Base-by-base conservation (phyloP, 2,113 vertebrate species). In the Tympanuchus pallidicinctus region DNA sequence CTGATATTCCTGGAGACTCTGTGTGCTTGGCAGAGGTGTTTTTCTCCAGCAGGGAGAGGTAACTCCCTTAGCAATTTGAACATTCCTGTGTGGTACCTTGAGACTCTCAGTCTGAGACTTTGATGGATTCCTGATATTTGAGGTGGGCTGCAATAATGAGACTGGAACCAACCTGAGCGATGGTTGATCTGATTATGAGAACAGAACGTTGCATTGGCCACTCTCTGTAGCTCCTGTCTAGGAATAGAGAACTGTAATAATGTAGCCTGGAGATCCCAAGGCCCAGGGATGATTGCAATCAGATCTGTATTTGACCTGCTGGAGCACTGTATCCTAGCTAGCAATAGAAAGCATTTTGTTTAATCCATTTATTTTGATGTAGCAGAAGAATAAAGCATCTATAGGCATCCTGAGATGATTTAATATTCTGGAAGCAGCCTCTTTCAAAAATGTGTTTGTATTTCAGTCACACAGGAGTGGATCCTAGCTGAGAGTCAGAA, bases 351-450 rank as follows among this genome's bases (percentile, higher is more conserved):
- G 43, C 60, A 48, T 95, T 95, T 93, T 93, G 61, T 91, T 86
- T 52, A 95, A 91, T 95, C 89, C 72, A 61, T 93, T 94, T 89
- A 20, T 81, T 77, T 80, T 64, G 87, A 85, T 80, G 89, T 47
- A 86, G 22, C 56, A 80, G 78, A 87, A 91, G 42, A 82, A 72
- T 42, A 70, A 87, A 91, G 57, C 36, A 20, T 32, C 75, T 82
- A 11, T 67, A 50, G 77, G 60, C 32, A 59, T 63, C 38, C 72
- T 56, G 85, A 86, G 65, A 67, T 91, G 25, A 80, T 67, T 10
- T 88, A 71, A 59, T 70, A 56, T 27, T 80, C 75, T n/a, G 61
- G 71, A 70, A 50, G 67, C 72, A 64, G 25, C 50, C 32, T 56
- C 50, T 24, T 89, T 74, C 57, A 80, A 50, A 63, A 45, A 8